A percentile compares a stretch with the other conserved stretches of the same genome.
phyloP scores from a whole-genome alignment of 2,113 vertebrate species.

The Aleadryas rufinucha region DNA sequence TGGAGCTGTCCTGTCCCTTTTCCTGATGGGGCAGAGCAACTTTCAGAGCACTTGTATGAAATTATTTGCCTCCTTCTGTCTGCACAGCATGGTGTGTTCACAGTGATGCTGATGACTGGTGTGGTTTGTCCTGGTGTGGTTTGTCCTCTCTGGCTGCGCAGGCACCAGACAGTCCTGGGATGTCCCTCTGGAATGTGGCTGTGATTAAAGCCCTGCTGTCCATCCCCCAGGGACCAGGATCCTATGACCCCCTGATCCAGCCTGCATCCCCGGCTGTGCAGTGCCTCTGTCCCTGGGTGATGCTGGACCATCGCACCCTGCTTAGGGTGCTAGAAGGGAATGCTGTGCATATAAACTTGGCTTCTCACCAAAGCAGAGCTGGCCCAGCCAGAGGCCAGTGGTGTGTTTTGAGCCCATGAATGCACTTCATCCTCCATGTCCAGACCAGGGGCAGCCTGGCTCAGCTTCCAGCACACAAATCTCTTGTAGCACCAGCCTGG shows the following conservation, averaged over 20 bases:
- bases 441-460: neutral
- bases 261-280: neutral
- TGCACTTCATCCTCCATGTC: neutral
- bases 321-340: neutral
- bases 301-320: rapidly evolving
- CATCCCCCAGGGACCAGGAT: rapidly evolving
- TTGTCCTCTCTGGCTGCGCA: neutral
- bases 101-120: neutral
- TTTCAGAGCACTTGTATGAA: neutral
- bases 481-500: neutral
- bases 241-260: neutral
- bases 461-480: neutral
- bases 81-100: neutral
- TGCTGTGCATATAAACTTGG: neutral
- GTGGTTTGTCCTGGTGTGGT: neutral
- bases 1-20: neutral
- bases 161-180: neutral
- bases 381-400: neutral
- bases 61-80: neutral
- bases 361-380: neutral
- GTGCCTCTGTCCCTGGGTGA: neutral
- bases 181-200: neutral
- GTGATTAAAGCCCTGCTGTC: neutral
- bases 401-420: neutral
- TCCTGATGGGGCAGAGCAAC: neutral